A percentile compares a stretch with the other conserved stretches of the same genome.
These are phyloP conservation scores for Alsophila aescularia DNA, from an alignment of 2,888 invertebrate species.

Conservation along the genomic window DNA sequence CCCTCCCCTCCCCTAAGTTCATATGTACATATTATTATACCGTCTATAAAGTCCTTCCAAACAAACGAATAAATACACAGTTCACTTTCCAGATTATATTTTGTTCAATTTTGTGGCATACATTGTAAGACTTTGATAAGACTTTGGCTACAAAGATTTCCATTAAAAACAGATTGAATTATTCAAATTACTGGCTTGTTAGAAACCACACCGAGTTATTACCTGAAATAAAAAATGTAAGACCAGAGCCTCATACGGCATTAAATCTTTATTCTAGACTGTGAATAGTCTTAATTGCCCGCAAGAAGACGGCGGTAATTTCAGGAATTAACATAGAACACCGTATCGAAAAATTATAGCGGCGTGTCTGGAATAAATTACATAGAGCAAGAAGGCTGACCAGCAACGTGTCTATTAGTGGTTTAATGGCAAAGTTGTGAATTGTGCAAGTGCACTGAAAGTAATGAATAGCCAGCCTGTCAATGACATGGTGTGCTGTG, in stretches of 20 bases:
- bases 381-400: constrained; percentile 27
- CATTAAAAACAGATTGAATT: constrained; percentile 10
- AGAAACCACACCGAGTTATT: constrained; percentile 14
- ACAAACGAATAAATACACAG: too few species aligned
- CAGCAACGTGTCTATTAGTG: constrained; percentile 11
- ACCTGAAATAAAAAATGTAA: constrained; percentile 29
- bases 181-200: constrained; percentile 6
- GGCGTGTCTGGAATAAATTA: constrained; percentile 35
- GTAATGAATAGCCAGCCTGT: constrained; percentile 3
- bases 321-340: constrained; percentile 38
- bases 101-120: too few species aligned
- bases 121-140: too few species aligned
- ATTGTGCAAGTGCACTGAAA: constrained; percentile 12
- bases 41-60: too few species aligned
- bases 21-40: too few species aligned
- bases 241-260: constrained; percentile 32
- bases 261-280: constrained; percentile 39
- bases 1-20: too few species aligned
- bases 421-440: neutral
- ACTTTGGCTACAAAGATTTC: neutral
- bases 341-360: constrained; percentile 33
- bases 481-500: too few species aligned
- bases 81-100: too few species aligned
- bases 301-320: constrained; percentile 35
- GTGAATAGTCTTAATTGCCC: constrained; percentile 36